Evolutionary conservation across 1,140 invertebrate genomes (phyloP).

Genomic region (Hylaeus anthracinus): DNA sequence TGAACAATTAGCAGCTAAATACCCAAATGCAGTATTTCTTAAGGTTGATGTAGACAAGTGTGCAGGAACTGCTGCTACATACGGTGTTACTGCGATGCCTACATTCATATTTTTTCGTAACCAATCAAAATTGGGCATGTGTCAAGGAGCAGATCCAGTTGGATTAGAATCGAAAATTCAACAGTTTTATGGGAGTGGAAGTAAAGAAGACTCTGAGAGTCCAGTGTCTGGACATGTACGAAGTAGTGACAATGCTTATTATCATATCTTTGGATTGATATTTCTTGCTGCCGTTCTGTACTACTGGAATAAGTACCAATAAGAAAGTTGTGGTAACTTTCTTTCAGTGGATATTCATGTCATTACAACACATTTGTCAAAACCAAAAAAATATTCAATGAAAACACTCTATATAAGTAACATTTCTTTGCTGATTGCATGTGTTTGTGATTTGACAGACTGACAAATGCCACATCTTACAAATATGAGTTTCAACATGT

Average conservation of each 20-base stretch:
- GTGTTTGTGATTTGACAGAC: slow-evolving; percentile 34
- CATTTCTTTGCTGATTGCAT: slow-evolving; percentile 27
- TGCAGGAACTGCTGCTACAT: slow-evolving; percentile 89
- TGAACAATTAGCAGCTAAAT: slow-evolving; percentile 91
- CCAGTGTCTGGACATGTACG: slow-evolving; percentile 89
- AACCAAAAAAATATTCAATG: slow-evolving; percentile 17
- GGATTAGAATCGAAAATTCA: slow-evolving; percentile 94
- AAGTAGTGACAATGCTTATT: slow-evolving; percentile 69
- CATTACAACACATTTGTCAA: slow-evolving; percentile 20
- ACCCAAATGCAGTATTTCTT: slow-evolving; percentile 94
- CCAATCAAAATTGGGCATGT: slow-evolving; percentile 86
- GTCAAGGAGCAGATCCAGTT: slow-evolving; percentile 92
- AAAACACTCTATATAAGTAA: slow-evolving; percentile 1
- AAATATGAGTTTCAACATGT: neutral
- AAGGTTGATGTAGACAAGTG: slow-evolving; percentile 97
- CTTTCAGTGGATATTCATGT: slow-evolving; percentile 36
- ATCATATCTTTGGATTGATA: slow-evolving; percentile 75
- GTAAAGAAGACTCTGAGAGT: slow-evolving; percentile 82
- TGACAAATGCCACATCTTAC: slow-evolving; percentile 9
- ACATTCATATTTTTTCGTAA: slow-evolving; percentile 98
- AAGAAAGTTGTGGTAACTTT: slow-evolving; percentile 46
- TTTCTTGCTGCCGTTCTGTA: slow-evolving; percentile 70
- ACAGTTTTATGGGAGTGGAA: slow-evolving; percentile 90
- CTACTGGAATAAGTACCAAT: slow-evolving; percentile 71
- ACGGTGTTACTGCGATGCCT: slow-evolving; percentile 97